Evolutionary conservation across 2,888 invertebrate species (phyloP).

Genomic region (Meliscaeva auricollis): DNA sequence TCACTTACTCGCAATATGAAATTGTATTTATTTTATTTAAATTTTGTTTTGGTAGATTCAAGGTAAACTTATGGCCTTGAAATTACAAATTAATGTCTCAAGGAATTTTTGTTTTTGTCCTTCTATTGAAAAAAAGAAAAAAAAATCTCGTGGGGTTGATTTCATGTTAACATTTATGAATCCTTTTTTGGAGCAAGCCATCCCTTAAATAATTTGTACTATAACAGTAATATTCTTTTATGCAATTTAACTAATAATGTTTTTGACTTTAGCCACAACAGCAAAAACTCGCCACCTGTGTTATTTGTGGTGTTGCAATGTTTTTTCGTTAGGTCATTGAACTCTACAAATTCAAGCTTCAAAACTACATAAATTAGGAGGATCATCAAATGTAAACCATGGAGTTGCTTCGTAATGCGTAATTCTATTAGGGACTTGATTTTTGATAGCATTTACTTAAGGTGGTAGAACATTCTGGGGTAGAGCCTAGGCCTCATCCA

Average conservation of each 20-base stretch:
- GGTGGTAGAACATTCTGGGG: too few species aligned
- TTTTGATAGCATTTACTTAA: too few species aligned
- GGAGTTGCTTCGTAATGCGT: too few species aligned
- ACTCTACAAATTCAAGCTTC: too few species aligned
- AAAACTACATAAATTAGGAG: not conserved
- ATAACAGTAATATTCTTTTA: too few species aligned
- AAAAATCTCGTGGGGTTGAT: not conserved
- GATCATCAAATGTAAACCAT: too few species aligned
- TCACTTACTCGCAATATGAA: not conserved
- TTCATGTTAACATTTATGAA: too few species aligned
- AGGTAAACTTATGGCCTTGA: slow-evolving; percentile 50
- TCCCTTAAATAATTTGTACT: not conserved
- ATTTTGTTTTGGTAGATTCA: not conserved
- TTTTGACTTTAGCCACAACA: not conserved
- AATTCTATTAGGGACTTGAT: too few species aligned
- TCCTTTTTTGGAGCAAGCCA: too few species aligned
- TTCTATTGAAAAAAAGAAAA: not conserved
- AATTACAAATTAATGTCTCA: slow-evolving; percentile 5
- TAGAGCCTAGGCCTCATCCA: too few species aligned
- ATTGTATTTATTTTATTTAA: not conserved
- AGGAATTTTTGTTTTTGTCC: not conserved
- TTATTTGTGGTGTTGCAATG: not conserved
- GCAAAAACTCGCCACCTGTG: not conserved
- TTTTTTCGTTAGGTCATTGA: not conserved
- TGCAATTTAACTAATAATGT: too few species aligned